These are phyloP conservation scores for Ruditapes philippinarum DNA, from an alignment of 1,140 invertebrate genomes.

Conservation along the genomic window DNA sequence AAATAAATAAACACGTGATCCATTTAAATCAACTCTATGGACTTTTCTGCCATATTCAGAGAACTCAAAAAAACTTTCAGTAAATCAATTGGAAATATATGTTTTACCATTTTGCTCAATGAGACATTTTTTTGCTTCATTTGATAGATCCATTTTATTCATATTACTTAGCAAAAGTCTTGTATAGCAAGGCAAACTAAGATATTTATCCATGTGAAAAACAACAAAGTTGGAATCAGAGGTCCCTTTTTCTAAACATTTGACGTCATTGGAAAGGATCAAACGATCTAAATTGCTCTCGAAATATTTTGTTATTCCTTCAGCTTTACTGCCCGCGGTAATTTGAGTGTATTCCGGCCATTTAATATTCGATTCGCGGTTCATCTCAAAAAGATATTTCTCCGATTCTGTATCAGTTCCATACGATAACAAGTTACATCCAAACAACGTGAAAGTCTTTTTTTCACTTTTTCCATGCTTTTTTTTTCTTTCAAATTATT, in stretches of 20 bases:
- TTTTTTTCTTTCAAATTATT: too few relatives aligned
- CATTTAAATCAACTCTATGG: too few relatives aligned
- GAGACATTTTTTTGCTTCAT: not conserved
- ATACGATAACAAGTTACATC: not conserved
- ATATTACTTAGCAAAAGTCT: not conserved
- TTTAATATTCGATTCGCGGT: not conserved
- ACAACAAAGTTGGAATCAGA: not conserved
- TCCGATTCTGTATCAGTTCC: not conserved
- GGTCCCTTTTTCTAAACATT: not conserved
- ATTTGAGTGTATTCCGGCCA: not conserved
- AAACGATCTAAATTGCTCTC: constrained; percentile 48
- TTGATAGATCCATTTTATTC: not conserved
- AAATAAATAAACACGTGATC: too few relatives aligned
- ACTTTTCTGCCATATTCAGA: not conserved
- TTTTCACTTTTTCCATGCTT: too few relatives aligned
- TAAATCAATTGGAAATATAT: not conserved
- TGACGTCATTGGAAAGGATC: not conserved
- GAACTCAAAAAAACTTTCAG: too few relatives aligned
- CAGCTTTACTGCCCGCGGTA: constrained; percentile 45
- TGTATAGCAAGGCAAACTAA: not conserved
- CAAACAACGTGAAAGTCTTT: not conserved
- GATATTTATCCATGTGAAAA: not conserved
- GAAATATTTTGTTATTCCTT: constrained; percentile 16
- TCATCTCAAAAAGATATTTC: not conserved
- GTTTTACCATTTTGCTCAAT: not conserved